Evolutionary conservation across 2,797 vertebrate species (phyloP), one percentile per base, ranked within the genome.

Genomic region (Peromyscus eremicus): DNA sequence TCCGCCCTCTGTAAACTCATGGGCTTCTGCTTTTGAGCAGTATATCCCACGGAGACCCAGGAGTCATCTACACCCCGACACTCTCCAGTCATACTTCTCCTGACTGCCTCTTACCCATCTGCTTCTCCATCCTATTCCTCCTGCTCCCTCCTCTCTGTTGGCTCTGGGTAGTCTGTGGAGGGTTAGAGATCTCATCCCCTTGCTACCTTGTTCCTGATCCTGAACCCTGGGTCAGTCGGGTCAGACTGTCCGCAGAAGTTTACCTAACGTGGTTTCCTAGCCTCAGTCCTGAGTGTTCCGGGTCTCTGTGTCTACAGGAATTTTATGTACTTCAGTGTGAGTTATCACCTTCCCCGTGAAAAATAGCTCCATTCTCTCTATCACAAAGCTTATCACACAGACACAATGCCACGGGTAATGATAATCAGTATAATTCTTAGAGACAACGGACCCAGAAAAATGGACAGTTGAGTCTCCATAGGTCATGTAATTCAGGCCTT

Each of bases 301-400:
- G 57, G 57, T 40, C 23, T 64, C 16, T 43, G 14, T 14, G 4
- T 55, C 34, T 52, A 32, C 7, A 55, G 32, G 14, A 55, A 43
- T 75, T 75, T n/a, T 80, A 40, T 29, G 4, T 37, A 1, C 1
- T 27, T 49, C 0, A 0, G 1, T 55, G 9, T 1, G 9, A 13
- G 5, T 37, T 80, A 2, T 37, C 21, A 11, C 23, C 32, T 1
- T 55, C 43, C 6, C 5, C 11, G 1, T 49, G 11, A 40, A 16
- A 52, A 13, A 17, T 0, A 17, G 3, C 2, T 12, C 3, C 14
- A 29, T 25, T 6, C 2, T 32, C 21, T 62, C 7, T 6, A 32
- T 34, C 2, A 70, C 6, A 80, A n/a, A 81, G 0, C 5, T 27
- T 11, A 13, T 25, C 1, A 2, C 1, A 1, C 9, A 8, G 17